These are phyloP conservation scores for rat (Rattus norvegicus) DNA, from an alignment of 2,113 vertebrate species.

Conservation along the genomic window DNA sequence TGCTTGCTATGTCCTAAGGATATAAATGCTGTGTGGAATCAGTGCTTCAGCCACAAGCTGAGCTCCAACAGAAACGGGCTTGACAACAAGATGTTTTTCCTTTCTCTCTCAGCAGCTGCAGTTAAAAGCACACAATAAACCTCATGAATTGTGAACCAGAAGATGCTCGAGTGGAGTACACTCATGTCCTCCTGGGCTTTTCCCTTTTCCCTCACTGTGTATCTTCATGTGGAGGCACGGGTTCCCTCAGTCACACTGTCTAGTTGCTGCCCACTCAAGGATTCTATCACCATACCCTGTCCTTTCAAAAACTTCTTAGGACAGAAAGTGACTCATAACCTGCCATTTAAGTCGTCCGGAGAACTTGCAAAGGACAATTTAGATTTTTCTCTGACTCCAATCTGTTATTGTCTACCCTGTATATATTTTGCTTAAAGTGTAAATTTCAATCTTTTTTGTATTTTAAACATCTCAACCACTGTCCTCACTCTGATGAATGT, in stretches of 20 bases:
- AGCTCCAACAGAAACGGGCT: neutral
- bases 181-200: neutral
- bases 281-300: neutral
- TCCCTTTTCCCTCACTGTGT: neutral
- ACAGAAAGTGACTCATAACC: neutral
- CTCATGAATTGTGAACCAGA: neutral
- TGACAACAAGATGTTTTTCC: neutral
- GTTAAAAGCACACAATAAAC: neutral
- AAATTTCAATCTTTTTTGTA: conserved; percentile 63
- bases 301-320: neutral
- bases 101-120: neutral
- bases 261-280: neutral
- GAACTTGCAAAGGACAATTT: neutral
- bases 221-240: neutral
- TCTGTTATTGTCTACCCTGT: conserved; percentile 32
- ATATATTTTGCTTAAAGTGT: conserved; percentile 59
- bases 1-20: neutral
- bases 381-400: neutral
- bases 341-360: neutral
- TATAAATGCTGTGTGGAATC: neutral
- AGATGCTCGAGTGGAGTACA: neutral
- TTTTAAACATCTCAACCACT: conserved; percentile 69
- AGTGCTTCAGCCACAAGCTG: neutral
- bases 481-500: neutral
- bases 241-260: neutral